A percentile compares a stretch with the other conserved stretches of the same genome.
phyloP scores from a whole-genome alignment of 2,797 vertebrate species.

The Phalloptychus januarius region DNA sequence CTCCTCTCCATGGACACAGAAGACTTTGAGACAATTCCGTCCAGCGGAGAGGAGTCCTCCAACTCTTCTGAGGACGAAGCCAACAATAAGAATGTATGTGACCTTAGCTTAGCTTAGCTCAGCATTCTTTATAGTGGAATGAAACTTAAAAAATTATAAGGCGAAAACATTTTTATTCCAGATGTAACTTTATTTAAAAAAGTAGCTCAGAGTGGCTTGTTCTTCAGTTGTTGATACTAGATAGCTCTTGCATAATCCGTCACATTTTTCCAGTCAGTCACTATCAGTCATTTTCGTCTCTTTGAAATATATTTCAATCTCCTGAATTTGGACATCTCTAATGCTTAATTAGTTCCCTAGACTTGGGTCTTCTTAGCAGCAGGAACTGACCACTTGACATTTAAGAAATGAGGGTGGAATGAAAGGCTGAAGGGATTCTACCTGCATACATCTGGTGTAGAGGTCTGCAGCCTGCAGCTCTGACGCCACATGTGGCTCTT shows the following conservation, averaged over 20 bases:
- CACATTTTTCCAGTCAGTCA: slow-evolving; percentile 24
- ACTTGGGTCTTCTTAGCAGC: slow-evolving; percentile 62
- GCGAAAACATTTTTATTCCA: not conserved
- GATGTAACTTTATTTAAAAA: slow-evolving; percentile 12
- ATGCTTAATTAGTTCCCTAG: slow-evolving; percentile 64
- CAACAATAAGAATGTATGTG: slow-evolving; percentile 83
- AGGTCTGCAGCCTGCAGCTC: not conserved
- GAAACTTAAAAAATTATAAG: not conserved
- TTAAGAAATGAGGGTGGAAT: slow-evolving; percentile 63
- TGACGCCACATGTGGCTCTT: not conserved
- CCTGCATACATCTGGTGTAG: slow-evolving; percentile 28
- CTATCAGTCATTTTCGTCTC: slow-evolving; percentile 16
- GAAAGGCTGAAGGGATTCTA: slow-evolving; percentile 16
- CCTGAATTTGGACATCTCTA: slow-evolving; percentile 25
- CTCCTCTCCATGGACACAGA: slow-evolving; percentile 87
- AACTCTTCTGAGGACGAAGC: slow-evolving; percentile 91
- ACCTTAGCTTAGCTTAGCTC: not conserved
- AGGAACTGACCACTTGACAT: slow-evolving; percentile 70
- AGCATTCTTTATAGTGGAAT: not conserved
- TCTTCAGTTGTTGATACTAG: slow-evolving; percentile 4
- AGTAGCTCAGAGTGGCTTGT: not conserved
- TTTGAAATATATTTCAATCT: slow-evolving; percentile 39
- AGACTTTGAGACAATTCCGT: slow-evolving; percentile 89
- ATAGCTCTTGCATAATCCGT: slow-evolving; percentile 34
- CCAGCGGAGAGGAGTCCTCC: slow-evolving; percentile 89